These are phyloP conservation scores for Cerastoderma edule DNA, from an alignment of 2,888 invertebrate species.

Conservation along the genomic window DNA sequence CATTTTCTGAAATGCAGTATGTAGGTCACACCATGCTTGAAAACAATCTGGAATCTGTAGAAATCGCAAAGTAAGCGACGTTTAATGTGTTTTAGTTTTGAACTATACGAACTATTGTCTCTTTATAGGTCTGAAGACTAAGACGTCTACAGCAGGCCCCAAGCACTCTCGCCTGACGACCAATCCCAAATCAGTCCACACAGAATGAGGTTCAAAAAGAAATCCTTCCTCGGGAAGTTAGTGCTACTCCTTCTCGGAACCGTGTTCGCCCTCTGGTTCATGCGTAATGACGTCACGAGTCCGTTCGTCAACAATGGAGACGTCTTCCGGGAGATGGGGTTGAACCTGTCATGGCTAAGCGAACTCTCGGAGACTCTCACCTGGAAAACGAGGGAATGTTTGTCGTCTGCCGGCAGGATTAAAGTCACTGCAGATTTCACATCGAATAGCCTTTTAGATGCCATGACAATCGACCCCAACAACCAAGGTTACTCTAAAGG, in stretches of 20 bases:
- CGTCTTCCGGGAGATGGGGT: not conserved
- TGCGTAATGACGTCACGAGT: constrained; percentile 1
- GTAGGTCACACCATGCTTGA: too few relatives aligned
- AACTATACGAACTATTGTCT: too few relatives aligned
- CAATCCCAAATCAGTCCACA: too few relatives aligned
- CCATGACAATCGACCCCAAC: constrained; percentile 35
- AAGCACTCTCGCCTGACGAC: too few relatives aligned
- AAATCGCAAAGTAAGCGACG: too few relatives aligned
- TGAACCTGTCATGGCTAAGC: not conserved
- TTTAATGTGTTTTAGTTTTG: too few relatives aligned
- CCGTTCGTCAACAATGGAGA: not conserved
- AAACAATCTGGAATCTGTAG: too few relatives aligned
- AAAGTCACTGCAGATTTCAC: constrained; percentile 53
- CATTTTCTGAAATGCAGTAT: too few relatives aligned
- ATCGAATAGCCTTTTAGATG: constrained; percentile 46
- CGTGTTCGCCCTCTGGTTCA: constrained; percentile 6
- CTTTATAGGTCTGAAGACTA: too few relatives aligned
- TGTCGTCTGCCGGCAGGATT: constrained; percentile 29
- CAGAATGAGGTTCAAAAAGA: constrained; percentile 19
- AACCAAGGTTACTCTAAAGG: too few relatives aligned
- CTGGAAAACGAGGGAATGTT: constrained; percentile 26
- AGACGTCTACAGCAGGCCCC: too few relatives aligned
- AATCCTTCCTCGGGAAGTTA: constrained; percentile 18
- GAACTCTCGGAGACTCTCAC: constrained; percentile 19
- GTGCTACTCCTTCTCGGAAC: not conserved